Percentiles rank a stretch among this genome's conserved stretches.
Evolutionary conservation across 2,113 vertebrate species (phyloP).

Genomic region (Monopterus albus): DNA sequence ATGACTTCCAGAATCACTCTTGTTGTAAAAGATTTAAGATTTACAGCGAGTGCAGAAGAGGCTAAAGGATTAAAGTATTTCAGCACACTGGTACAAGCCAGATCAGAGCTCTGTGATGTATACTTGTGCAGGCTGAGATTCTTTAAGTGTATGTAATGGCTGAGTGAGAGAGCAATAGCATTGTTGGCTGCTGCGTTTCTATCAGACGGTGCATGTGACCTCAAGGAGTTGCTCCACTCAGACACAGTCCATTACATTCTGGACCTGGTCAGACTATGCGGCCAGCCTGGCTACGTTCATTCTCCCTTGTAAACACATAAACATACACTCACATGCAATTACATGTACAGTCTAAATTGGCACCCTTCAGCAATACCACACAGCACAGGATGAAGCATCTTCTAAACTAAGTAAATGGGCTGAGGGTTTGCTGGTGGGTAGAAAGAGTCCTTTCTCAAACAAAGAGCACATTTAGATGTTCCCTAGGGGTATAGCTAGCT

Average conservation of each 20-base stretch:
- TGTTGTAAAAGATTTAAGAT: conserved; percentile 45
- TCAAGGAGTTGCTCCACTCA: conserved; percentile 68
- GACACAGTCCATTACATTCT: conserved; percentile 66
- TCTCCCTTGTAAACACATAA: conserved; percentile 70
- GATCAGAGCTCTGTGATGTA: conserved; percentile 51
- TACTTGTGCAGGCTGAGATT: conserved; percentile 60
- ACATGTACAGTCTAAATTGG: conserved; percentile 59
- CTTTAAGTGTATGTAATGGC: conserved; percentile 47
- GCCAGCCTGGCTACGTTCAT: conserved; percentile 53
- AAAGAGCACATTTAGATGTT: conserved; percentile 60
- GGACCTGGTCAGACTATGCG: conserved; percentile 51
- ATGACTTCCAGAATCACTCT: conserved; percentile 35
- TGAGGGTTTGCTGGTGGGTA: conserved; percentile 49
- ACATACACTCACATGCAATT: conserved; percentile 69
- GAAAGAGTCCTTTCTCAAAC: conserved; percentile 51
- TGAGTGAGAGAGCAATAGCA: conserved; percentile 46
- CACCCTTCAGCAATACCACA: conserved; percentile 58
- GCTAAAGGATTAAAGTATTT: conserved; percentile 64
- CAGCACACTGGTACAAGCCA: conserved; percentile 45
- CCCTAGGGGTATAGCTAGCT: conserved; percentile 37
- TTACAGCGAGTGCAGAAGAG: conserved; percentile 46
- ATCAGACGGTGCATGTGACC: conserved; percentile 47
- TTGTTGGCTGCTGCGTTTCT: conserved; percentile 33
- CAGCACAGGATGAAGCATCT: conserved; percentile 26
- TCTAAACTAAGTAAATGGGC: conserved; percentile 52